phyloP scores from a whole-genome alignment of 2,888 invertebrate species.

The Netelia fuscicornis region DNA sequence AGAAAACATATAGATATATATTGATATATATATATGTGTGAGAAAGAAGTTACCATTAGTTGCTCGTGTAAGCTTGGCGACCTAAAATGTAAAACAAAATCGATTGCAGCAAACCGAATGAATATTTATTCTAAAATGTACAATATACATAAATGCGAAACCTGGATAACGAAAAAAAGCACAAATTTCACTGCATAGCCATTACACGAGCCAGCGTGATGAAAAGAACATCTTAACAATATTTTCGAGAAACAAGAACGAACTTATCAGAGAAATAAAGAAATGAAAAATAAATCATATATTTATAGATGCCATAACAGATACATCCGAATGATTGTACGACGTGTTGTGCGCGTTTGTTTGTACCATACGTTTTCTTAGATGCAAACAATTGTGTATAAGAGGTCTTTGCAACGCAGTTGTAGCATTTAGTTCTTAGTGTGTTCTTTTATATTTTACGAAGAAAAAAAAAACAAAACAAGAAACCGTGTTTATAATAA shows the following conservation, averaged over 20 bases:
- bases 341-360: slow-evolving; percentile 48
- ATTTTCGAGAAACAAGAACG: slow-evolving; percentile 24
- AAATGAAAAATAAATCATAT: slow-evolving; percentile 3
- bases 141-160: slow-evolving; percentile 48
- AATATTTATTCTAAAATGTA: slow-evolving; percentile 61
- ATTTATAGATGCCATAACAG: not conserved
- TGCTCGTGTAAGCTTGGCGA: slow-evolving; percentile 36
- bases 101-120: slow-evolving; percentile 27
- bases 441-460: slow-evolving; percentile 76
- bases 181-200: slow-evolving; percentile 52
- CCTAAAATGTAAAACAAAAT: slow-evolving; percentile 14
- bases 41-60: slow-evolving; percentile 21
- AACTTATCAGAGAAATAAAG: slow-evolving; percentile 1
- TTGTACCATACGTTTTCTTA: slow-evolving; percentile 43
- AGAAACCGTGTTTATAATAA: slow-evolving; percentile 33
- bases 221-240: slow-evolving; percentile 21
- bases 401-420: slow-evolving; percentile 71
- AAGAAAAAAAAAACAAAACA: slow-evolving; percentile 41
- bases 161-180: slow-evolving; percentile 43
- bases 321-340: slow-evolving; percentile 59
- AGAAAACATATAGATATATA: slow-evolving; percentile 18
- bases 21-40: slow-evolving; percentile 63
- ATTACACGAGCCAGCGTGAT: slow-evolving; percentile 23
- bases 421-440: slow-evolving; percentile 77
- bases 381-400: slow-evolving; percentile 57